Evolutionary conservation across 2,888 invertebrate genomes (phyloP).

Genomic region (Trimorus sp.): DNA sequence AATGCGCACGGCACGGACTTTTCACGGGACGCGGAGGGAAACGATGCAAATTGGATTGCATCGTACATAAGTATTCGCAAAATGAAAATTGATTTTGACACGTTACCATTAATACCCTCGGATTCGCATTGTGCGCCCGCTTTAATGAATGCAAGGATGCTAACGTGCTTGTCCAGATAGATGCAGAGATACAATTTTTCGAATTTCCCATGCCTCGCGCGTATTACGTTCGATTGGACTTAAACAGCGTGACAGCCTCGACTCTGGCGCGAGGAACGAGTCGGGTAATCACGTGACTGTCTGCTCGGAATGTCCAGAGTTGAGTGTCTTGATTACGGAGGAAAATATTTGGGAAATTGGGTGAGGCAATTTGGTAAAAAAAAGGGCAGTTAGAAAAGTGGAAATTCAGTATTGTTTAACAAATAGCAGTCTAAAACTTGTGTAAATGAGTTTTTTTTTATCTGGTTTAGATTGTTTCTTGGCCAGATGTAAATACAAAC

Average conservation of each 20-base stretch:
- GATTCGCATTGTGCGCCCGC: constrained; percentile 74
- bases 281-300: too few species aligned
- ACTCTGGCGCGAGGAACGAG: too few species aligned
- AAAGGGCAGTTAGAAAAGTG: too few species aligned
- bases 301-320: too few species aligned
- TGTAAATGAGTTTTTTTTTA: too few species aligned
- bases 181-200: constrained; percentile 40
- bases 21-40: constrained; percentile 63
- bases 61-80: constrained; percentile 79
- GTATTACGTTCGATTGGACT: constrained; percentile 37
- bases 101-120: constrained; percentile 78
- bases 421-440: too few species aligned
- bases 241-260: neutral
- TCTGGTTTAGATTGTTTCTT: too few species aligned
- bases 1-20: constrained; percentile 71
- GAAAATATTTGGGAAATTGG: too few species aligned
- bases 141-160: constrained; percentile 80
- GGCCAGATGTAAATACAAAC: too few species aligned
- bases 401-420: too few species aligned
- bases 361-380: too few species aligned
- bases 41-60: constrained; percentile 79
- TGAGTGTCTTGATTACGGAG: too few species aligned
- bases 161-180: constrained; percentile 59
- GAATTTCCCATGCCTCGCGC: constrained; percentile 26
- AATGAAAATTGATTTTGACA: constrained; percentile 81